Evolutionary conservation across 2,888 invertebrate species (phyloP).

Genomic region (Parnassius glacialis): DNA sequence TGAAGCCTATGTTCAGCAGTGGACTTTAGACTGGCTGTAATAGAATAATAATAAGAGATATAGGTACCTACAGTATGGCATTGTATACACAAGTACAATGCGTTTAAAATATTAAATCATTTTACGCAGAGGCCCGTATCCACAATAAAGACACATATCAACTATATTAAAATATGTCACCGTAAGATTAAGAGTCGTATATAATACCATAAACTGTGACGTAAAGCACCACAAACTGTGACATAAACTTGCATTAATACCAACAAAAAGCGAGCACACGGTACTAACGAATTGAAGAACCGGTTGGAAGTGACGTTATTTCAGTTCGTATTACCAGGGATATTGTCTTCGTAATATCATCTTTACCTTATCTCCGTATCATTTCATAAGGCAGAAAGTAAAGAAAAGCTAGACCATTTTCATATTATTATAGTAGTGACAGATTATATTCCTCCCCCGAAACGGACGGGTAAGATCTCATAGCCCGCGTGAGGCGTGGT

Average conservation of each 20-base stretch:
- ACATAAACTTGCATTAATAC: conserved; percentile 17
- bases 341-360: conserved; percentile 12
- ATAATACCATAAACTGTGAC: conserved; percentile 19
- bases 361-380: conserved; percentile 23
- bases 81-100: no score
- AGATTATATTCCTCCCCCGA: conserved; percentile 22
- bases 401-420: conserved; percentile 16
- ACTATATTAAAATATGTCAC: conserved; percentile 4
- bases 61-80: no score
- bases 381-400: conserved; percentile 12
- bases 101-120: conserved; percentile 11
- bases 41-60: no score
- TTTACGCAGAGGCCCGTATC: conserved; percentile 9
- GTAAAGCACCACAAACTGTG: conserved; percentile 6
- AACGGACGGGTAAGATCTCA: conserved; percentile 17
- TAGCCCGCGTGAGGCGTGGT: background rate
- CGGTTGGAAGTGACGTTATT: conserved; percentile 3
- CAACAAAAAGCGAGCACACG: conserved; percentile 8
- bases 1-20: no score
- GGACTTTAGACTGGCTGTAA: no score
- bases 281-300: conserved; percentile 15
- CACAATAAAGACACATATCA: conserved; percentile 7
- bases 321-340: conserved; percentile 10
- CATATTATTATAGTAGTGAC: conserved; percentile 17
- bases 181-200: conserved; percentile 14